Conservation (phyloP, 2,797 vertebrate genomes). For the Dendrocincla tyrannina region DNA sequence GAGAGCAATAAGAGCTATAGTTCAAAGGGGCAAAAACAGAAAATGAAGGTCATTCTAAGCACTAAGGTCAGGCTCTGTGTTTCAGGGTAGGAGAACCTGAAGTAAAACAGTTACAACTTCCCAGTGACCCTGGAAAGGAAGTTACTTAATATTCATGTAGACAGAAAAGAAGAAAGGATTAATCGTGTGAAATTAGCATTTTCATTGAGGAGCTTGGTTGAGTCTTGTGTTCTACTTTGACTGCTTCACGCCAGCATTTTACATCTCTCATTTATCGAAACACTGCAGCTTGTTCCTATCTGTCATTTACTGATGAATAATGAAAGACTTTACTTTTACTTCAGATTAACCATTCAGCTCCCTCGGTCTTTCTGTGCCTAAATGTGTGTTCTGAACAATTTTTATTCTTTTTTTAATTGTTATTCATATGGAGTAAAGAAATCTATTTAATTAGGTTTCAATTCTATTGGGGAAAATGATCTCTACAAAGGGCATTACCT, state of each 20-base stretch:
- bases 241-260: slow-evolving; percentile 51
- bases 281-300: slow-evolving; percentile 69
- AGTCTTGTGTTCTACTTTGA: slow-evolving; percentile 59
- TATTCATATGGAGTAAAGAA: slow-evolving; percentile 39
- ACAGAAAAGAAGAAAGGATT: slow-evolving; percentile 82
- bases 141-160: slow-evolving; percentile 82
- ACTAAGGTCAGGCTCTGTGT: slow-evolving; percentile 40
- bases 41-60: slow-evolving; percentile 3
- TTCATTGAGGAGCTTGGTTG: slow-evolving; percentile 79
- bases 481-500: slow-evolving; percentile 15
- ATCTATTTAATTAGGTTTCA: slow-evolving; percentile 60
- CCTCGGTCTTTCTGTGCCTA: slow-evolving; percentile 39
- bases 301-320: slow-evolving; percentile 73
- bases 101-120: slow-evolving; percentile 64
- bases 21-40: slow-evolving; percentile 6
- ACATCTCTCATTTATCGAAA: slow-evolving; percentile 71
- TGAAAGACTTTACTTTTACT: slow-evolving; percentile 71
- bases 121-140: slow-evolving; percentile 72
- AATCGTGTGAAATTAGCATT: slow-evolving; percentile 82
- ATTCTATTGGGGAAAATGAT: not conserved
- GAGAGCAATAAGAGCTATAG: not conserved
- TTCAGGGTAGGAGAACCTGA: not conserved
- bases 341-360: slow-evolving; percentile 69
- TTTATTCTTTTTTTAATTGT: not conserved
- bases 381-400: slow-evolving; percentile 6